phyloP scores from a whole-genome alignment of 2,888 invertebrate species.

The Cephus spinipes region DNA sequence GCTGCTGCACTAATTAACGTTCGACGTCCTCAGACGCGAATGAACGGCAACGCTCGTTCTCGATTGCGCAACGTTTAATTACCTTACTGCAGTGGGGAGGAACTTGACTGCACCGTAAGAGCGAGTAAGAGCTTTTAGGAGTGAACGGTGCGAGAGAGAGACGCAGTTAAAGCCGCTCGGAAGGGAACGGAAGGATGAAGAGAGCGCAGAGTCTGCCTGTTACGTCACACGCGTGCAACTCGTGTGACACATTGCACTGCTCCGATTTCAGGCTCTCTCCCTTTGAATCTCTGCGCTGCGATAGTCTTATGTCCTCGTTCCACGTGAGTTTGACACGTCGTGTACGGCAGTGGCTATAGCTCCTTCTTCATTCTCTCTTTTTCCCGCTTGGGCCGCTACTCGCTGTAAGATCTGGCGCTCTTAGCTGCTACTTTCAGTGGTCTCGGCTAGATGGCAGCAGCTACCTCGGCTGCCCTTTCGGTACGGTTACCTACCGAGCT shows the following conservation, averaged over 20 bases:
- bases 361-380: neutral
- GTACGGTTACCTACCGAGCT: neutral
- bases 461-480: neutral
- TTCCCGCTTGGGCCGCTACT: too few relatives aligned
- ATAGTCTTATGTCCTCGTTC: constrained; percentile 10
- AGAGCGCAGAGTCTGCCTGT: constrained; percentile 20
- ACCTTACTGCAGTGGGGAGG: neutral
- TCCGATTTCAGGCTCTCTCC: neutral
- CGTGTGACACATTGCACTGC: constrained; percentile 37
- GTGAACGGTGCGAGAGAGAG: neutral
- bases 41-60: constrained; percentile 9
- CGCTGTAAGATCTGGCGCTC: neutral
- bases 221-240: constrained; percentile 40
- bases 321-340: constrained; percentile 44
- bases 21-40: constrained; percentile 13
- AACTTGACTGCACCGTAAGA: neutral
- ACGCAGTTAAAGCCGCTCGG: neutral
- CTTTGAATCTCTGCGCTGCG: constrained; percentile 20
- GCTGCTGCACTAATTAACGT: neutral
- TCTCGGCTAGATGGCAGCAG: neutral
- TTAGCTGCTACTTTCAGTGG: neutral
- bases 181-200: neutral
- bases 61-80: constrained; percentile 24
- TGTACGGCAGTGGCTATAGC: neutral
- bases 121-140: neutral